Conservation (phyloP, 1,140 invertebrate species). For the Palaemon carinicauda region DNA sequence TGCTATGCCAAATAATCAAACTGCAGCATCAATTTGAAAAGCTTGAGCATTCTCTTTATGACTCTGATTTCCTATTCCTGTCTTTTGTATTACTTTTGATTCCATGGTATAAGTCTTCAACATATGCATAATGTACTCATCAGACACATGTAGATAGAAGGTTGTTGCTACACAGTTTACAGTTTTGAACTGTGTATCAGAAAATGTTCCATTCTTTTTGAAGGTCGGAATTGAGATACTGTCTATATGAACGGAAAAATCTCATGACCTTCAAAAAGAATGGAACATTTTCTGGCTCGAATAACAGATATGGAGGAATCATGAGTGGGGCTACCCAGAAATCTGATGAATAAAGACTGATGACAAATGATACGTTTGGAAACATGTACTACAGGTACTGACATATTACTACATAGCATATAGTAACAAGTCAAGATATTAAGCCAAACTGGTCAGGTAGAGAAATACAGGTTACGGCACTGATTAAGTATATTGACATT, state of each 20-base stretch:
- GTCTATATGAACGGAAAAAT: not conserved
- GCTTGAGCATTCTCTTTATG: not conserved
- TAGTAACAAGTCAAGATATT: not conserved
- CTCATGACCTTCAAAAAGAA: slow-evolving; percentile 6
- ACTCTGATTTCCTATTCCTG: slow-evolving; percentile 12
- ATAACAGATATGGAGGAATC: not conserved
- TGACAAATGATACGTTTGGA: not conserved
- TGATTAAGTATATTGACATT: not conserved
- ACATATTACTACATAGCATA: no score
- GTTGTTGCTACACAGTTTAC: slow-evolving; percentile 6
- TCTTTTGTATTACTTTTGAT: slow-evolving; percentile 9
- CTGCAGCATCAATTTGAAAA: slow-evolving; percentile 11
- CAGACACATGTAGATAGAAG: slow-evolving; percentile 11
- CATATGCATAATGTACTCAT: slow-evolving; percentile 12
- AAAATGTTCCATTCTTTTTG: slow-evolving; percentile 12
- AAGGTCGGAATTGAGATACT: slow-evolving; percentile 10
- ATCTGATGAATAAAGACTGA: slow-evolving; percentile 20
- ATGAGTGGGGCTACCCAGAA: not conserved
- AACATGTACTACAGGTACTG: not conserved
- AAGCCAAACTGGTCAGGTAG: not conserved
- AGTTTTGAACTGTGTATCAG: slow-evolving; percentile 13
- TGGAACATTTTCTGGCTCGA: not conserved
- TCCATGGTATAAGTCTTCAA: not conserved
- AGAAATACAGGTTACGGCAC: not conserved
- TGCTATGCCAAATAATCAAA: not conserved